Percentiles rank a stretch among this genome's conserved stretches.
phyloP scores from a whole-genome alignment of 2,797 vertebrate species.

The Bovichtus diacanthus region DNA sequence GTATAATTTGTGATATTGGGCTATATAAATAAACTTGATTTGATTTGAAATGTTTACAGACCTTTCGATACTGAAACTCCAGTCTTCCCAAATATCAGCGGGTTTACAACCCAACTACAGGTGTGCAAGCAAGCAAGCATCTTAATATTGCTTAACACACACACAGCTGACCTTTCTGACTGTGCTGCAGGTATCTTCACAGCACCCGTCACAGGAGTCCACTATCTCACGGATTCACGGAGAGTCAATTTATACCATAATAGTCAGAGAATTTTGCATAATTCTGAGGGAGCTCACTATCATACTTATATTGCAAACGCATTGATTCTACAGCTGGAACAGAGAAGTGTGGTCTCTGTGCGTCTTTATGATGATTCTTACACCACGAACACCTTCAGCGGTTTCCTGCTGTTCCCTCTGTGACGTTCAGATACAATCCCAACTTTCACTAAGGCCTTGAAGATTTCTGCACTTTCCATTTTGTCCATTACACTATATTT shows the following conservation, averaged over 20 bases:
- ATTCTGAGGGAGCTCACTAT: neutral
- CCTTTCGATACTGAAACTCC: conserved; percentile 16
- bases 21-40: no score
- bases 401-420: conserved; percentile 7
- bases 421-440: neutral
- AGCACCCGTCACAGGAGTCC: conserved; percentile 20
- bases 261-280: conserved; percentile 4
- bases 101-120: conserved; percentile 12
- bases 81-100: conserved; percentile 8
- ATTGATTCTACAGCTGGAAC: conserved; percentile 25
- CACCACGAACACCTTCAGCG: conserved; percentile 5
- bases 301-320: neutral
- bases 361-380: neutral
- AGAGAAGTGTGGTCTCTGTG: neutral
- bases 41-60: no score
- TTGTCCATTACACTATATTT: neutral
- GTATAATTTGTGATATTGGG: no score
- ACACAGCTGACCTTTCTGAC: neutral
- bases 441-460: neutral
- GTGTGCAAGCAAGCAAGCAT: neutral
- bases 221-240: conserved; percentile 29
- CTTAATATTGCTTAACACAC: neutral
- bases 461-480: neutral
- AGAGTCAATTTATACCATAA: neutral
- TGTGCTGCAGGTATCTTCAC: conserved; percentile 7